These are phyloP conservation scores for Leptopilina myrica DNA, from an alignment of 2,888 invertebrate genomes.

Conservation along the genomic window DNA sequence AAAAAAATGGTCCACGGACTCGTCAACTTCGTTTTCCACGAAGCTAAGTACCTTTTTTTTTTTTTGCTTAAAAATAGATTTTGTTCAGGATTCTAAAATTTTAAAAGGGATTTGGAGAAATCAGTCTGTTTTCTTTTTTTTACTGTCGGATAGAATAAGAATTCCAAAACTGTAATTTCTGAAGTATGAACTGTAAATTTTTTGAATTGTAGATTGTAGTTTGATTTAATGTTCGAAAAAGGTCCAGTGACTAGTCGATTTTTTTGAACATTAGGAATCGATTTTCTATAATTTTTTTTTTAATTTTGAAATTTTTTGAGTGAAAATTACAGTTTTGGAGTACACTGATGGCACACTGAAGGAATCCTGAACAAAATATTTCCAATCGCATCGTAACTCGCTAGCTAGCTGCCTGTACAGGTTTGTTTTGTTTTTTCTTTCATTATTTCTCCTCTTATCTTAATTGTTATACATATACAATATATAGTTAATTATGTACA, in stretches of 20 bases:
- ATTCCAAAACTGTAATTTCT: no score
- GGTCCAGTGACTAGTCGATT: no score
- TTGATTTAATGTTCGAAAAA: no score
- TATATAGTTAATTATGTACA: constrained; percentile 67
- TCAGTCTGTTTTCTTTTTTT: no score
- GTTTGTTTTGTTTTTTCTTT: constrained; percentile 47
- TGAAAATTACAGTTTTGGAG: no score
- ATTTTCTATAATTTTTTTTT: no score
- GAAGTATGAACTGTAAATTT: no score
- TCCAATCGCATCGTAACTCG: constrained; percentile 31
- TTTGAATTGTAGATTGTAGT: no score
- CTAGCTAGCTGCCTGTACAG: constrained; percentile 69
- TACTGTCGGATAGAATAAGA: no score
- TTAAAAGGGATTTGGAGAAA: no score
- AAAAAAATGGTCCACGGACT: background rate
- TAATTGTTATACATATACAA: constrained; percentile 43
- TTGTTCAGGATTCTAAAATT: background rate
- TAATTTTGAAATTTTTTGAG: no score
- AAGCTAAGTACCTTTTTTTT: constrained; percentile 25
- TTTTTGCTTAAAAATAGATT: background rate
- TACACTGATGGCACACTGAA: background rate
- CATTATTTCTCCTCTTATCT: constrained; percentile 6
- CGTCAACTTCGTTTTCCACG: background rate
- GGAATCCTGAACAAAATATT: background rate
- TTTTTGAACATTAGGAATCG: no score